Conservation (phyloP, 2,888 invertebrate species). For the Drosophila incognita region DNA sequence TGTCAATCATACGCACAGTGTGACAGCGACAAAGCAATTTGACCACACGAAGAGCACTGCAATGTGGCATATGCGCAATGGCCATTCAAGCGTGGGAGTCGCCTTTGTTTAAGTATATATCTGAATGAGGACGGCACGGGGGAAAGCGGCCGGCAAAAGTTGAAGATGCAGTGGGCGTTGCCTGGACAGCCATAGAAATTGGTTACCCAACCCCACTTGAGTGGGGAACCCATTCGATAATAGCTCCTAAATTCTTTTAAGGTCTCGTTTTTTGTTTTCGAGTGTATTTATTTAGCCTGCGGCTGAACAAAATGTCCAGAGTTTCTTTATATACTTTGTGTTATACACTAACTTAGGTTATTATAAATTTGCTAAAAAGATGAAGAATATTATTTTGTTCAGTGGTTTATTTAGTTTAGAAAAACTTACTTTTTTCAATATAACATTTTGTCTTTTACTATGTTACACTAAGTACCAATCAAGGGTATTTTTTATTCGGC, state of each 20-base stretch:
- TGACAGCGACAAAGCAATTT: conserved; percentile 40
- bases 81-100: conserved; percentile 11
- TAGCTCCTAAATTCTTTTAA: conserved; percentile 10
- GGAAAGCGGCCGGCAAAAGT: not conserved
- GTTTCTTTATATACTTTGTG: not conserved
- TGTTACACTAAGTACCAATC: not conserved
- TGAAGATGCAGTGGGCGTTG: conserved; percentile 16
- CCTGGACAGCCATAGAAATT: conserved; percentile 16
- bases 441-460: too few relatives aligned
- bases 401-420: too few relatives aligned
- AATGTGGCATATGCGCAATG: conserved; percentile 38
- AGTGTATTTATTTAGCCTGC: conserved; percentile 39
- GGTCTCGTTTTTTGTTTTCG: conserved; percentile 6
- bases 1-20: conserved; percentile 75
- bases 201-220: conserved; percentile 8
- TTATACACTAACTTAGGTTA: not conserved
- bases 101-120: conserved; percentile 8
- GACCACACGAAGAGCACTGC: conserved; percentile 24
- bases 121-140: conserved; percentile 14
- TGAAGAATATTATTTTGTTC: not conserved
- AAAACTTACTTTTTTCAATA: not conserved
- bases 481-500: conserved; percentile 15
- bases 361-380: not conserved
- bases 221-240: conserved; percentile 10
- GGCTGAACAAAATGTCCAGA: conserved; percentile 26